Evolutionary conservation across 2,797 vertebrate species (phyloP).

Genomic region (Eidolon dupreanum): DNA sequence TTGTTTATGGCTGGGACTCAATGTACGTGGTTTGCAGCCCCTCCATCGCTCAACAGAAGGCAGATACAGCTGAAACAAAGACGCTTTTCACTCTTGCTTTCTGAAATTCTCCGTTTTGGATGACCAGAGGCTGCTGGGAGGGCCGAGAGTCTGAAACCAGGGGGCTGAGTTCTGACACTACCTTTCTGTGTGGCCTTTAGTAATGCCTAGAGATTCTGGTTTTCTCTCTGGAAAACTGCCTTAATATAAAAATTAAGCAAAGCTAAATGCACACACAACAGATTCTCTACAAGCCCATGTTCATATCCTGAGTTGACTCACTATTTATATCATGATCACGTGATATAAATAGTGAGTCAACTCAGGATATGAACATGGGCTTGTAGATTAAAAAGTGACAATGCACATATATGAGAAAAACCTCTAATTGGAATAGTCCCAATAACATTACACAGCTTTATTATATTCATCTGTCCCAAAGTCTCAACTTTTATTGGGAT

Average conservation of each 20-base stretch:
- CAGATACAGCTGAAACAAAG: slow-evolving; percentile 31
- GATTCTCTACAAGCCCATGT: neutral
- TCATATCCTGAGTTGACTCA: neutral
- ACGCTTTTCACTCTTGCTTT: slow-evolving; percentile 32
- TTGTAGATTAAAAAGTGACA: neutral
- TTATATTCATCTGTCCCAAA: neutral
- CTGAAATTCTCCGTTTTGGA: neutral
- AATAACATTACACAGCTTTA: neutral
- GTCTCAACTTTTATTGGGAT: neutral
- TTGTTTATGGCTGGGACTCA: fast-evolving
- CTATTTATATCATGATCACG: neutral
- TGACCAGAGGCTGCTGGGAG: neutral
- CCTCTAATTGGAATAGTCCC: neutral
- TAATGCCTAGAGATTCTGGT: neutral
- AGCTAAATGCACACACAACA: neutral
- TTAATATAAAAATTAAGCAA: neutral
- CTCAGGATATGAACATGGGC: too few species aligned
- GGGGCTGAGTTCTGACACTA: neutral
- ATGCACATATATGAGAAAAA: neutral
- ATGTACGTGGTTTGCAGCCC: fast-evolving
- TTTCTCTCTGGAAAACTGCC: slow-evolving; percentile 55
- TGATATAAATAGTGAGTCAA: neutral
- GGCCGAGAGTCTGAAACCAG: neutral
- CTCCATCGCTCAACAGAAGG: neutral
- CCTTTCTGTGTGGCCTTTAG: slow-evolving; percentile 22